Base-by-base conservation (phyloP, 92 coral and sea anemone genomes). In the Pocillopora meandrina region DNA sequence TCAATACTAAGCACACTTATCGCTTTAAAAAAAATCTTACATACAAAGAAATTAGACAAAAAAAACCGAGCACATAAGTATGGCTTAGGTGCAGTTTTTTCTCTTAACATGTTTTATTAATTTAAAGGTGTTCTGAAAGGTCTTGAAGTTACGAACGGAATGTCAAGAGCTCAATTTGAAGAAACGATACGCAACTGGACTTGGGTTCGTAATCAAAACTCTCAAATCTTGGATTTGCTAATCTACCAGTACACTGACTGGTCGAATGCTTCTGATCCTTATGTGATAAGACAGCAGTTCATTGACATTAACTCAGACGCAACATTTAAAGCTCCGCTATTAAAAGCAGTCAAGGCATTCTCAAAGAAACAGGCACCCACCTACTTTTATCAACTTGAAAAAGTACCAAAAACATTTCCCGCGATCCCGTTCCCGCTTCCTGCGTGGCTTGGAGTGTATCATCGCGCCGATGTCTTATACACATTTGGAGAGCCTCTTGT, bases 211-310 rank as follows among this genome's bases (percentile, higher is more conserved):
- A 66, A 77, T 71, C 84, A 86, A 78, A 73, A 75, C 84, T 20
- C 81, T 13, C 84, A 81, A 76, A 76, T 92, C 18, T 76, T 87
- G 7, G 83, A 84, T 20, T 72, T 87, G 62, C 77, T 89, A 12
- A 83, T 75, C 19, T 89, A 85, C 82, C 42, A 84, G 84, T 92
- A 92, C 87, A 78, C 89, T 20, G 90, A 83, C 56, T 92, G 95
- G 95, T 36, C 76, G 1, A 86, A 89, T 17, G 86, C 84, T 33
- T 64, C 82, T 64, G 91, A 92, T 75, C 88, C 71, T 58, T 82
- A 86, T 23, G 17, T 47, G 19, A 80, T 92, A 12, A 68, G 91
- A 19, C 87, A 90, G 55, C 73, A 68, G 49, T 90, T 86, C 60
- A 70, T 92, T 19, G 90, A 90, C 76, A 55, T 90, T n/a, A 26